These are phyloP conservation scores for Leucosticte australis DNA, from an alignment of 2,113 vertebrate genomes.

Conservation along the genomic window DNA sequence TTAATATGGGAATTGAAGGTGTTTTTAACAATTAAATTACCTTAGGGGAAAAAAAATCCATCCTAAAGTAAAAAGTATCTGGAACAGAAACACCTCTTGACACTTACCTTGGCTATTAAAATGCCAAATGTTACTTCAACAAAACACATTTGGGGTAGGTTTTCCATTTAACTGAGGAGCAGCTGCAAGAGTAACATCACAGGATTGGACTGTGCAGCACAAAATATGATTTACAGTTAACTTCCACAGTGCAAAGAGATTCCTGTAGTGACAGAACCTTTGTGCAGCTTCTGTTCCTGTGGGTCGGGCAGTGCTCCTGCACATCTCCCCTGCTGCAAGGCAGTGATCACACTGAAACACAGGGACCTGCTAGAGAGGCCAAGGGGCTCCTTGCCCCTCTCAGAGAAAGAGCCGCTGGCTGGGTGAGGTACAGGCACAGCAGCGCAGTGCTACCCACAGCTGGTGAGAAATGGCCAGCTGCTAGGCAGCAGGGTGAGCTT, in stretches of 20 bases:
- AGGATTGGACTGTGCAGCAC: neutral
- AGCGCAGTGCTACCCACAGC: neutral
- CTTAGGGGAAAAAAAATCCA: neutral
- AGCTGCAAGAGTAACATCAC: neutral
- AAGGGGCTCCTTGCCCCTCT: neutral
- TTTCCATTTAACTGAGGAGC: neutral
- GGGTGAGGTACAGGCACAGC: neutral
- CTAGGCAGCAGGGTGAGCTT: neutral
- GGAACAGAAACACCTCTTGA: neutral
- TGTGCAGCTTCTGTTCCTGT: neutral
- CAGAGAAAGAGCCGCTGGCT: neutral
- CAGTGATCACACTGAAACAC: neutral
- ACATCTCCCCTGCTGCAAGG: neutral
- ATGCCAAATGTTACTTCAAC: neutral
- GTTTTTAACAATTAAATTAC: neutral
- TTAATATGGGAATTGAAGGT: neutral
- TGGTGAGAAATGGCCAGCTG: neutral
- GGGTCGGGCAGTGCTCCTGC: neutral
- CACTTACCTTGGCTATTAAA: neutral
- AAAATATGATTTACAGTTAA: neutral
- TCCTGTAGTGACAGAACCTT: neutral
- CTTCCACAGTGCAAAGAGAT: neutral
- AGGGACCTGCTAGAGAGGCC: neutral
- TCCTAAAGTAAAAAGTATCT: neutral
- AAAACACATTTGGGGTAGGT: neutral